A percentile compares a stretch with the other conserved stretches of the same genome.
Evolutionary conservation across 1,140 invertebrate genomes (phyloP).

Genomic region (Papilio dardanus): DNA sequence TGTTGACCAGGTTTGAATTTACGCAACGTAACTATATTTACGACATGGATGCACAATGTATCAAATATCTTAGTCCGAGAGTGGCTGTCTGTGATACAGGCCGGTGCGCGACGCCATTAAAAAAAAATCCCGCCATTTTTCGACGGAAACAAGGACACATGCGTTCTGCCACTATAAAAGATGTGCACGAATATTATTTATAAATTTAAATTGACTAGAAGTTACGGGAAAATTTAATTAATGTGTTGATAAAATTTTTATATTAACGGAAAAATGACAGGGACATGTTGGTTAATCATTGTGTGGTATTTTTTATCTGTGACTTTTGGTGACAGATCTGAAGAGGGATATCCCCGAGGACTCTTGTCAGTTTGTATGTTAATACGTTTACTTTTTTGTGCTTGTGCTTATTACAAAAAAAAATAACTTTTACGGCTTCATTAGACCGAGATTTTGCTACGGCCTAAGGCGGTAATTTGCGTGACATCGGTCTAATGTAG

Average conservation of each 20-base stretch:
- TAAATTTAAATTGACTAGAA: constrained; percentile 38
- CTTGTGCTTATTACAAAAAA: background rate
- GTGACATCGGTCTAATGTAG: too few species aligned
- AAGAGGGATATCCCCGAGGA: constrained; percentile 67
- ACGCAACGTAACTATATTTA: constrained; percentile 34
- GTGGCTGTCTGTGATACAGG: constrained; percentile 38
- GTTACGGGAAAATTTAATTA: background rate
- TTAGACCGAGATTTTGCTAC: too few species aligned
- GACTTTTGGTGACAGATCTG: constrained; percentile 41
- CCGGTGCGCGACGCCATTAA: constrained; percentile 27
- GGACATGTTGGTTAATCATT: constrained; percentile 39
- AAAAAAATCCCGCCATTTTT: constrained; percentile 46
- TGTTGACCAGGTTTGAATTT: background rate
- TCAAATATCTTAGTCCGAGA: constrained; percentile 13
- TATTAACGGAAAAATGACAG: constrained; percentile 40
- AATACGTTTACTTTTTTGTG: constrained; percentile 39
- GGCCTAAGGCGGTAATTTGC: too few species aligned
- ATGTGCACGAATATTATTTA: constrained; percentile 42
- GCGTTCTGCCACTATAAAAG: constrained; percentile 42
- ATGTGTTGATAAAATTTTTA: constrained; percentile 14
- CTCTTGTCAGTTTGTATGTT: constrained; percentile 72
- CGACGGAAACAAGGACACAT: constrained; percentile 39
- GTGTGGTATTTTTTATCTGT: constrained; percentile 42
- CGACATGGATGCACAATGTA: too few species aligned
- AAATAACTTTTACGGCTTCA: too few species aligned